phyloP scores from a whole-genome alignment of 1,140 invertebrate genomes.

The Penaeus japonicus region DNA sequence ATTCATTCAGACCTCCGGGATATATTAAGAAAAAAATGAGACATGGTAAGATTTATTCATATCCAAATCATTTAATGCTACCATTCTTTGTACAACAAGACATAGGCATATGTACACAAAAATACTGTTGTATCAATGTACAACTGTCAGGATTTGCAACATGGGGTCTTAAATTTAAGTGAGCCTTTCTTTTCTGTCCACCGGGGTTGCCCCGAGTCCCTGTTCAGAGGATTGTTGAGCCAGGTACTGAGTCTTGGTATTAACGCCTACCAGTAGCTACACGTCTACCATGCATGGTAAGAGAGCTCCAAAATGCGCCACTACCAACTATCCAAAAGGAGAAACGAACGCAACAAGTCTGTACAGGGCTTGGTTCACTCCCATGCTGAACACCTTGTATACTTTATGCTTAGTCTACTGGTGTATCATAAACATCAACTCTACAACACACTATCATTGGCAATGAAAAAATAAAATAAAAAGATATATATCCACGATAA shows the following conservation, averaged over 20 bases:
- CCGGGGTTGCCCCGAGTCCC: slow-evolving; percentile 38
- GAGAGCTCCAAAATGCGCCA: slow-evolving; percentile 26
- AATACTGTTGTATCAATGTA: slow-evolving; percentile 47
- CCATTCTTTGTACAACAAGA: slow-evolving; percentile 56
- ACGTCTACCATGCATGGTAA: slow-evolving; percentile 34
- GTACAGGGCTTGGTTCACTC: slow-evolving; percentile 37
- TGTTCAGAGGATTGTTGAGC: slow-evolving; percentile 27
- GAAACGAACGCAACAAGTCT: slow-evolving; percentile 26
- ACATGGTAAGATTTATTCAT: slow-evolving; percentile 54
- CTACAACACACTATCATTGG: slow-evolving; percentile 50
- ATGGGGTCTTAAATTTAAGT: slow-evolving; percentile 50
- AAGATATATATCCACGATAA: slow-evolving; percentile 45
- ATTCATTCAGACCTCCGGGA: neutral
- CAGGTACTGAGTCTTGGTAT: slow-evolving; percentile 46
- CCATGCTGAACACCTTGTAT: slow-evolving; percentile 48
- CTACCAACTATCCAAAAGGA: slow-evolving; percentile 32
- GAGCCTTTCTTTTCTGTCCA: slow-evolving; percentile 42
- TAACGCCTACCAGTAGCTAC: slow-evolving; percentile 40
- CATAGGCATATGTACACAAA: slow-evolving; percentile 58
- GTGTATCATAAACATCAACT: slow-evolving; percentile 43
- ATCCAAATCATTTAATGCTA: slow-evolving; percentile 57
- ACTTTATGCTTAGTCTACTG: slow-evolving; percentile 51
- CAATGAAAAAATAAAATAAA: slow-evolving; percentile 56
- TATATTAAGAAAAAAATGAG: slow-evolving; percentile 11
- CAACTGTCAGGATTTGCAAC: slow-evolving; percentile 41